Base-by-base conservation (phyloP, 2,113 vertebrate genomes). In the Phocoena sinus region DNA sequence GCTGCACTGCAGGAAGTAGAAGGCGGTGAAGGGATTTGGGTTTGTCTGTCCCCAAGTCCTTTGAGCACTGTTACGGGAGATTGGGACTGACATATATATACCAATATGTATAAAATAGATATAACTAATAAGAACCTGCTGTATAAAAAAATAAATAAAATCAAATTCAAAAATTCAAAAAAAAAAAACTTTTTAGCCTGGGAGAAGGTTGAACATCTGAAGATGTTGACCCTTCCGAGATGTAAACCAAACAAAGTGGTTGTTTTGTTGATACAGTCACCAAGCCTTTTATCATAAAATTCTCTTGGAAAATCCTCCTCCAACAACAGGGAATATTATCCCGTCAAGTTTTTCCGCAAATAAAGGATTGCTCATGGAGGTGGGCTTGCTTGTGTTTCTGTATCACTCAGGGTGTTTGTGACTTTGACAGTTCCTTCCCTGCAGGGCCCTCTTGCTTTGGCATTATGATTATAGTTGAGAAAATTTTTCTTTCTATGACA, bases 381-480 rank as follows among this genome's bases (percentile, higher is more conserved):
- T 36, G 53, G 62, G 50, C 33, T 84, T 94, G 60, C 56, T 53
- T 73, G 38, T 71, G 68, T 84, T 71, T 88, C 73, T 89, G 21
- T 36, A 8, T 26, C 79, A 47, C n/a, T 94, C 28, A 74, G 20
- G 17, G 10, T 81, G n/a, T 87, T 89, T 76, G 31, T 74, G 77
- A 94, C 41, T 92, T 53, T 23, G 62, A 6, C 31, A 67, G 25
- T 53, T 58, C 26, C 65, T 96, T 95, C 73, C 21, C 25, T 63
- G 33, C 8, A 86, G 38, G 21, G 38, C 26, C 62, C 53, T 91
- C 63, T 83, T 76, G 68, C 68, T 70, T 82, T 92, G 85, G n/a
- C 31, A n/a, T 96, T 67, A 77, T 95, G 80, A 82, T 92, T 56
- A 11, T 63, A 56, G 65, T 81, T 96, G 83, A 79, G 81, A 89